Conservation (phyloP, 2,113 vertebrate species). For the Microcebus griseorufus region DNA sequence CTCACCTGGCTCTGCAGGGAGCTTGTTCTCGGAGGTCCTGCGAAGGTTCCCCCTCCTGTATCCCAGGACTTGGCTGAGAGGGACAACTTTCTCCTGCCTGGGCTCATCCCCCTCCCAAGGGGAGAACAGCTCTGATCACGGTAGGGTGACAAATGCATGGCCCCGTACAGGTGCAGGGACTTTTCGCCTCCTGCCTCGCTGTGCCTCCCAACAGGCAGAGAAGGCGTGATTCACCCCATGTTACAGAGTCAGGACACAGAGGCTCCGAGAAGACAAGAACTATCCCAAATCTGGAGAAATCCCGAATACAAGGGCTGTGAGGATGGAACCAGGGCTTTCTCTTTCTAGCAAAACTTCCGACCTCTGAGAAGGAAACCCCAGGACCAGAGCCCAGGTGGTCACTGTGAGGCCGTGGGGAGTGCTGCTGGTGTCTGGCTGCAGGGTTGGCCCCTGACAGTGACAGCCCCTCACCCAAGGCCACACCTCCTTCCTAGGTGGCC, state of each 20-base stretch:
- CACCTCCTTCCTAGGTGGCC: not conserved
- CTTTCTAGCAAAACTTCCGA: not conserved
- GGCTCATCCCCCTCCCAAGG: too few species aligned
- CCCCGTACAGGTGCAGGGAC: too few species aligned
- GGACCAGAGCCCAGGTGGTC: not conserved
- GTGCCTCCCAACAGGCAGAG: not conserved
- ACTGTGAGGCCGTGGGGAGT: not conserved
- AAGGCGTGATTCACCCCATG: accelerated
- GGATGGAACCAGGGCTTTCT: not conserved
- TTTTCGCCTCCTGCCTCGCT: not conserved
- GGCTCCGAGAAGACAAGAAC: not conserved
- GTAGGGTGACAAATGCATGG: accelerated
- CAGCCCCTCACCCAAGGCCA: not conserved
- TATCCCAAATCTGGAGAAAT: not conserved
- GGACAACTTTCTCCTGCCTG: not conserved
- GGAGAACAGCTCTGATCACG: not conserved
- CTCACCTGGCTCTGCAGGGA: not conserved
- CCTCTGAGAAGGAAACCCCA: not conserved
- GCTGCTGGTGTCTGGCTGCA: not conserved
- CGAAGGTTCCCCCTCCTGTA: not conserved
- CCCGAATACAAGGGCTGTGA: not conserved
- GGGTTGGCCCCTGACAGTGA: not conserved
- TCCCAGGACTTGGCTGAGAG: not conserved
- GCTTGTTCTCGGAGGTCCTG: not conserved
- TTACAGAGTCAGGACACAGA: not conserved